Base-by-base conservation (phyloP, 2,113 vertebrate genomes). In the Phalacrocorax pelagicus region DNA sequence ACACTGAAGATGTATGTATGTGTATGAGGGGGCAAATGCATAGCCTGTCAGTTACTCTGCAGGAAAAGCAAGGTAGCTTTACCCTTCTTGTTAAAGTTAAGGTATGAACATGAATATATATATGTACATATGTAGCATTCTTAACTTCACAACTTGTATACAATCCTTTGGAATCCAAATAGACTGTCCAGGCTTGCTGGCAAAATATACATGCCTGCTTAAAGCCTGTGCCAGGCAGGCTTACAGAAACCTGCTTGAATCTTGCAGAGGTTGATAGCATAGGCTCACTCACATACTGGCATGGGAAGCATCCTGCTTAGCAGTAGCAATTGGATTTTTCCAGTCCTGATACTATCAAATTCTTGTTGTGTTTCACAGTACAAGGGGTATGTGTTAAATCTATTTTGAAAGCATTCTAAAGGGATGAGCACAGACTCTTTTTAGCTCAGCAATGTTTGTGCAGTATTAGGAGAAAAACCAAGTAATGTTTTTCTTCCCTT, bases 401-500 rank as follows among this genome's bases (percentile, higher is more conserved):
- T 96, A 93, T 96, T 97, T 97, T 95, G 92, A 97, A 96, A 96
- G 92, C 95, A 93, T 97, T 94, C 92, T 96, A 82, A 92, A 96
- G 96, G 90, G 91, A 95, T 96, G 97, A 95, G 87, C 82, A 88
- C 67, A 89, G 85, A 71, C 95, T 86, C 95, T 93, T 93, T 96
- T 97, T 96, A 97, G 96, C 69, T 95, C 87, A 70, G 93, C 93
- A 93, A 78, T 96, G 95, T 97, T 97, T 97, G 93, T 96, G 95
- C 97, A 97, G 95, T 80, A 97, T 96, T 97, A 94, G 81, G 71
- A 97, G 95, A 97, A 96, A 96, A 97, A 66, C 62, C 92, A 95
- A 97, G 92, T 97, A 94, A 97, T 97, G 97, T 97, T 94, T 97
- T 98, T 97, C 96, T 97, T 95, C 92, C 94, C 96, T 98, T 98